A percentile compares a stretch with the other conserved stretches of the same genome.
Conservation (phyloP, 2,888 invertebrate genomes). For the Idaea aversata region DNA sequence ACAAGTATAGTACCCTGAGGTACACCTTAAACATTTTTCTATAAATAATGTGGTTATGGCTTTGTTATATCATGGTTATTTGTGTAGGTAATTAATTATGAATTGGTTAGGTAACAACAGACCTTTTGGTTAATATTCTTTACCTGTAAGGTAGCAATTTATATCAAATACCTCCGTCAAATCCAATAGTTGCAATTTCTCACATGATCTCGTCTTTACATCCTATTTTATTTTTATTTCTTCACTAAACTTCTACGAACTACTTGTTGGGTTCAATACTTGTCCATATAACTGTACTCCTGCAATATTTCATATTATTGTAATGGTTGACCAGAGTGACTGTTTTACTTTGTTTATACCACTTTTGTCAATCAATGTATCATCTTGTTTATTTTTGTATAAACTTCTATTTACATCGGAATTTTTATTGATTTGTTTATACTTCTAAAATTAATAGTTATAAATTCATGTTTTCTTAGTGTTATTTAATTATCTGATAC, state of each 20-base stretch:
- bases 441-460: slow-evolving; percentile 18
- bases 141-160: not conserved
- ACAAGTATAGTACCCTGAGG: not conserved
- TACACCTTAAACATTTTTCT: not conserved
- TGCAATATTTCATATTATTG: slow-evolving; percentile 30
- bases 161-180: slow-evolving; percentile 9
- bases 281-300: slow-evolving; percentile 40
- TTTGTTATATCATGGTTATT: not conserved
- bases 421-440: slow-evolving; percentile 24
- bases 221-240: slow-evolving; percentile 33
- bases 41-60: not conserved
- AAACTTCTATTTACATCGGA: slow-evolving; percentile 27
- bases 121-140: too few species aligned
- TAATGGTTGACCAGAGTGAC: slow-evolving; percentile 54
- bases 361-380: slow-evolving; percentile 44
- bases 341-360: slow-evolving; percentile 4
- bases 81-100: not conserved
- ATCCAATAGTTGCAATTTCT: not conserved
- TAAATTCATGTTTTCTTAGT: not conserved
- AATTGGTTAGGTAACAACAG: not conserved
- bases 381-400: slow-evolving; percentile 17
- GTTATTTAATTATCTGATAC: not conserved
- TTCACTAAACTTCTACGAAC: slow-evolving; percentile 19
- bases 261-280: slow-evolving; percentile 56
- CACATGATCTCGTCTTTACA: slow-evolving; percentile 18